These are phyloP conservation scores for Prunella fulvescens DNA, from an alignment of 2,113 vertebrate species.

Conservation along the genomic window DNA sequence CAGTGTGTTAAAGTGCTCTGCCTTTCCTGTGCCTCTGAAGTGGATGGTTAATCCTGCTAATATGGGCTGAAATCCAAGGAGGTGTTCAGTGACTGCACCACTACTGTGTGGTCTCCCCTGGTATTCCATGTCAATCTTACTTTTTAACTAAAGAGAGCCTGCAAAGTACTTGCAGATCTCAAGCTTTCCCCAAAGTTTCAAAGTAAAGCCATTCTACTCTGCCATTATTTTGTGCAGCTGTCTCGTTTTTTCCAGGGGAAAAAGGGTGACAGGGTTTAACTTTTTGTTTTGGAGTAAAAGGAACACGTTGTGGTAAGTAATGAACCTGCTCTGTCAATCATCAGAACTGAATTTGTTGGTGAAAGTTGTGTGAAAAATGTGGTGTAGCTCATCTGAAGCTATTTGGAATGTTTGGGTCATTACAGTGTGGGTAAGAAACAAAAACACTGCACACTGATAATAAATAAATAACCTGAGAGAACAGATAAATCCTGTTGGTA, in stretches of 20 bases:
- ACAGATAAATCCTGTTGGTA: slow-evolving; percentile 9
- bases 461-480: background rate
- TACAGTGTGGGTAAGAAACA: background rate
- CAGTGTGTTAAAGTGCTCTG: background rate
- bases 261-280: background rate
- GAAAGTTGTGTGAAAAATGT: background rate
- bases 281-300: background rate
- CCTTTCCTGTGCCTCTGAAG: slow-evolving; percentile 57
- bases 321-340: background rate
- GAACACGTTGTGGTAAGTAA: fast-evolving
- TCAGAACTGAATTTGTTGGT: background rate
- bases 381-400: slow-evolving; percentile 5
- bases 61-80: background rate
- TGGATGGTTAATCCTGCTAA: background rate
- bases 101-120: background rate
- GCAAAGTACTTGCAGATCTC: background rate
- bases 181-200: slow-evolving; percentile 18
- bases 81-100: background rate
- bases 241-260: background rate
- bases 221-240: background rate
- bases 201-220: slow-evolving; percentile 20
- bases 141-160: background rate
- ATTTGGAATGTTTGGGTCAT: background rate
- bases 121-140: background rate
- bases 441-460: background rate